Percentiles rank a stretch among this genome's conserved stretches.
phyloP scores from a whole-genome alignment of 2,797 vertebrate genomes.

The Pipistrellus pipistrellus region DNA sequence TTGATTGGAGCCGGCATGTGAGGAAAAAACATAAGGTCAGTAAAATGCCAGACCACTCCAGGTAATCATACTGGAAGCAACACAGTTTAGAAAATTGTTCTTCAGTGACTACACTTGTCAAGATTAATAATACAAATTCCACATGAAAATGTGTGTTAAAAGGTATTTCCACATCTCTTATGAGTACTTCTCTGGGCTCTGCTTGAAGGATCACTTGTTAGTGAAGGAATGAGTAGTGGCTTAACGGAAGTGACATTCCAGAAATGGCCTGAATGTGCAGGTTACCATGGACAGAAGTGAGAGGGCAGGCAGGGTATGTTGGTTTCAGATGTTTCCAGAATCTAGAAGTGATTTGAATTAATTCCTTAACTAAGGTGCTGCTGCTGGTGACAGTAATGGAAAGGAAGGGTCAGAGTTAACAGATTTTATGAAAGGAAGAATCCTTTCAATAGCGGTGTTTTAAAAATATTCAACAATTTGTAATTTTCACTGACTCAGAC shows the following conservation, averaged over 20 bases:
- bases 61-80: background rate
- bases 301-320: background rate
- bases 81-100: conserved; percentile 20
- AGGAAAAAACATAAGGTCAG: background rate
- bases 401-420: background rate
- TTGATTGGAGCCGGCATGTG: background rate
- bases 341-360: background rate
- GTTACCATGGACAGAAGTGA: background rate
- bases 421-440: background rate
- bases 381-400: background rate
- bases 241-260: background rate
- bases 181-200: background rate
- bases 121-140: conserved; percentile 35
- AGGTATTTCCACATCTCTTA: background rate
- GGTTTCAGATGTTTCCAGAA: background rate
- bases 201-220: background rate
- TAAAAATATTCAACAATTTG: conserved; percentile 41
- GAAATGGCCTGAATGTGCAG: background rate
- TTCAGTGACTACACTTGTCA: conserved; percentile 10
- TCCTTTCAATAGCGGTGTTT: background rate
- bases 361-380: background rate
- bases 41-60: background rate
- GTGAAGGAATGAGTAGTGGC: background rate
- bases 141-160: conserved; percentile 10
- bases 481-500: conserved; percentile 56